Percentiles rank a stretch among this genome's conserved stretches.
Evolutionary conservation across 2,113 vertebrate species (phyloP).

Genomic region (Nematolebias whitei): DNA sequence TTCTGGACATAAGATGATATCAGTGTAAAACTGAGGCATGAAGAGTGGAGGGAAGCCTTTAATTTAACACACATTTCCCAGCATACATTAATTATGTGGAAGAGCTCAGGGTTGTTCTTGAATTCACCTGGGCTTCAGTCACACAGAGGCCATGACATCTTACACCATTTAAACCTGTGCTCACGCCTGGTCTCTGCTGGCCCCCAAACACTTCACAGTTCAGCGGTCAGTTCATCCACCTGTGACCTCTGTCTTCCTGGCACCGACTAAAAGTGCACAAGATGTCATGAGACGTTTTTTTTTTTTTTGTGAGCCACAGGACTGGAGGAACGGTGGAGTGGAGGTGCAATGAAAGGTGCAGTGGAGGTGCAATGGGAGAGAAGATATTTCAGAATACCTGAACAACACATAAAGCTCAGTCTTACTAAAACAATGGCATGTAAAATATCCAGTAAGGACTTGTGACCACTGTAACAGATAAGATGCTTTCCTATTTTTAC

Average conservation of each 20-base stretch:
- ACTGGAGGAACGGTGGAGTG: too few relatives aligned
- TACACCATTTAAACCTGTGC: slow-evolving; percentile 39
- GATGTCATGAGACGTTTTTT: slow-evolving; percentile 55
- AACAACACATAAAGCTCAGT: too few relatives aligned
- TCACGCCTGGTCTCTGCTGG: slow-evolving; percentile 5
- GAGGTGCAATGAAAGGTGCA: too few relatives aligned
- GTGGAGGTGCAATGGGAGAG: slow-evolving; percentile 15
- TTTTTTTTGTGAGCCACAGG: slow-evolving; percentile 27
- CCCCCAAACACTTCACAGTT: slow-evolving; percentile 52
- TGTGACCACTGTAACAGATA: too few relatives aligned
- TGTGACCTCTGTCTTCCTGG: slow-evolving; percentile 48
- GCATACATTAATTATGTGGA: not conserved
- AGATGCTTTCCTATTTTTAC: too few relatives aligned
- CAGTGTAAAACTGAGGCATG: too few relatives aligned
- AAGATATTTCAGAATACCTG: too few relatives aligned
- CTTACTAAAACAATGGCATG: not conserved
- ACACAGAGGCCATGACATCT: slow-evolving; percentile 33
- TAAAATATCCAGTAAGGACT: too few relatives aligned
- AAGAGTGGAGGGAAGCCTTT: too few relatives aligned
- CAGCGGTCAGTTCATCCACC: slow-evolving; percentile 57
- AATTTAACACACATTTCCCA: not conserved
- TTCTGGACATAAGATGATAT: too few relatives aligned
- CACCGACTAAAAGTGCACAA: slow-evolving; percentile 46
- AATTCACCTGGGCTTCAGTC: slow-evolving; percentile 7
- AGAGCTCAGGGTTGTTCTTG: not conserved